Evolutionary conservation across 2,113 vertebrate species (phyloP).

Genomic region (Hystrix cristata): DNA sequence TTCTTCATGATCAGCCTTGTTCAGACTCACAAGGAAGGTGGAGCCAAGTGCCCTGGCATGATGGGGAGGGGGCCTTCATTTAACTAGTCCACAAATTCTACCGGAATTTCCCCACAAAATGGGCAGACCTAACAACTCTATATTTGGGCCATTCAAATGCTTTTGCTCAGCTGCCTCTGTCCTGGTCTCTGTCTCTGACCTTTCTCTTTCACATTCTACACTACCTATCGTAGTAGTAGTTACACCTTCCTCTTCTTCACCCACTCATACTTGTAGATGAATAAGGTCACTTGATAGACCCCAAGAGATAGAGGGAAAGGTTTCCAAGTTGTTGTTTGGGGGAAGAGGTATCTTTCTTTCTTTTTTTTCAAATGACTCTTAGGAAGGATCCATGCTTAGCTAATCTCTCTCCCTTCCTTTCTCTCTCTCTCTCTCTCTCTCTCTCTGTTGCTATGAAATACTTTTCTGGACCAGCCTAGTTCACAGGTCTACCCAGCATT

Average conservation of each 20-base stretch:
- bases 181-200: neutral
- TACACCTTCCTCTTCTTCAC: neutral
- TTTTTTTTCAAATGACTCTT: conserved; percentile 17
- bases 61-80: neutral
- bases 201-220: conserved; percentile 4
- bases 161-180: neutral
- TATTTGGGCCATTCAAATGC: neutral
- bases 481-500: conserved; percentile 24
- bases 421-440: neutral
- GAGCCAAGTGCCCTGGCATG: neutral
- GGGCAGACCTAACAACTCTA: neutral
- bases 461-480: conserved; percentile 48
- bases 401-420: neutral
- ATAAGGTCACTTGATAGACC: neutral
- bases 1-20: neutral
- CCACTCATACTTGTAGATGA: neutral
- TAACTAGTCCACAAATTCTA: neutral
- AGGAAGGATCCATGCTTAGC: neutral
- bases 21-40: neutral
- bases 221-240: neutral
- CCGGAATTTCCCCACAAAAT: conserved; percentile 22
- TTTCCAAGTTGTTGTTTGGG: neutral
- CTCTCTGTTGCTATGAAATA: neutral
- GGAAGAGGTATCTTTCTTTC: neutral
- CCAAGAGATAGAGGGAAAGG: conserved; percentile 3